Base-by-base conservation (phyloP, 1,140 invertebrate species). In the Drepana arcuata region DNA sequence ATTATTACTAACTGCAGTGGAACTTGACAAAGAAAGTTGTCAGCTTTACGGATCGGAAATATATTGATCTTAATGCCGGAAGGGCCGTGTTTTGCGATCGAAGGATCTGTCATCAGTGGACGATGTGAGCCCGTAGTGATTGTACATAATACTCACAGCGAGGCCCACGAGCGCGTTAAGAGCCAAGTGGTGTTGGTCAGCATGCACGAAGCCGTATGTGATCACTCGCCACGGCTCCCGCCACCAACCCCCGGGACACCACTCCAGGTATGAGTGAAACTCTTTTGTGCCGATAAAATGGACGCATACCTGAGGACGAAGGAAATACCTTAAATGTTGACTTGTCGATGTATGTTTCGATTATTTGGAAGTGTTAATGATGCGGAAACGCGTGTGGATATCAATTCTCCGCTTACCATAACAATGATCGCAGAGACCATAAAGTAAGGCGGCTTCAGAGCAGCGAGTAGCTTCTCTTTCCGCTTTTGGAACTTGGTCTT, bases 181-280 rank as follows among this genome's bases (percentile, higher is more conserved):
- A 3, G 68, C 68, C 1, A 78, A 46, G 29, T 81, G 77, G 0
- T 46, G 31, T 27, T 46, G 33, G 16, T 44, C 49, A 6, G 71
- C 71, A 47, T 81, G 77, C n/a, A 81, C 46, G 18, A 54, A 51
- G 16, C 69, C 64, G 30, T 81, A 81, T 2, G 71, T 69, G 32
- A 81, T 12, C 11, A 81, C 37, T 6, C 71, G 41, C 77, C 77
- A 81, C 1, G 73, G 75, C 30, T 75, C 43, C 5, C 32, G 50
- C 56, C 67, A 58, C 67, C 75, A 74, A 33, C 37, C 41, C 1
- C 44, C 52, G 7, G 69, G 71, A 18, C 57, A 39, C 73, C 73
- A 81, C 51, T 78, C 65, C 31, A 81, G 40, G 11, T 23, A 16
- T 15, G 34, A 26, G 11, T 60, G 61, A 36, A 60, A 29, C 5